phyloP scores from a whole-genome alignment of 2,888 invertebrate species.

The Temnothorax ravouxi region DNA sequence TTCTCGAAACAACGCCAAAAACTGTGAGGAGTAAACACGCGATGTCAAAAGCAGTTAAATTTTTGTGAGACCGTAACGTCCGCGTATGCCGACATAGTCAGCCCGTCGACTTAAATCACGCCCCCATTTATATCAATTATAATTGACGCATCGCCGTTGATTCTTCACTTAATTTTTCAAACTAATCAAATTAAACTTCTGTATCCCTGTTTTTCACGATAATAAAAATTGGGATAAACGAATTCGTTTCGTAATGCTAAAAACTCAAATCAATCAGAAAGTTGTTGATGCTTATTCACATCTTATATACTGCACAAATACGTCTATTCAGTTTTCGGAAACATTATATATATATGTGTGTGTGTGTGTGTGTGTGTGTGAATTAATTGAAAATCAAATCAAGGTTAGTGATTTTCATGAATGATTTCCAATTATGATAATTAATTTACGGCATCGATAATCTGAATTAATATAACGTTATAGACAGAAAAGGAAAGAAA shows the following conservation, averaged over 20 bases:
- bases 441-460: slow-evolving; percentile 19
- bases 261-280: background rate
- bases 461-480: background rate
- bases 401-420: slow-evolving; percentile 23
- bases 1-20: slow-evolving; percentile 29
- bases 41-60: slow-evolving; percentile 37
- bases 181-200: background rate
- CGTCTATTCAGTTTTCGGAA: background rate
- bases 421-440: slow-evolving; percentile 16
- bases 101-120: slow-evolving; percentile 32
- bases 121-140: background rate
- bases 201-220: no score
- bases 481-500: background rate
- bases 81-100: background rate
- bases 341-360: background rate
- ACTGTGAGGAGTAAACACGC: slow-evolving; percentile 39
- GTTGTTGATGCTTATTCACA: background rate
- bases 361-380: no score
- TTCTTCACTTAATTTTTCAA: background rate
- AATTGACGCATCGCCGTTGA: background rate
- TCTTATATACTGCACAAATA: background rate
- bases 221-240: background rate
- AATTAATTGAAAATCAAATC: slow-evolving; percentile 30
- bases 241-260: background rate
- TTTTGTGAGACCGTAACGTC: background rate